Percentiles rank a stretch among this genome's conserved stretches.
Evolutionary conservation across 2,113 vertebrate genomes (phyloP).

Genomic region (Taurulus bubalis): DNA sequence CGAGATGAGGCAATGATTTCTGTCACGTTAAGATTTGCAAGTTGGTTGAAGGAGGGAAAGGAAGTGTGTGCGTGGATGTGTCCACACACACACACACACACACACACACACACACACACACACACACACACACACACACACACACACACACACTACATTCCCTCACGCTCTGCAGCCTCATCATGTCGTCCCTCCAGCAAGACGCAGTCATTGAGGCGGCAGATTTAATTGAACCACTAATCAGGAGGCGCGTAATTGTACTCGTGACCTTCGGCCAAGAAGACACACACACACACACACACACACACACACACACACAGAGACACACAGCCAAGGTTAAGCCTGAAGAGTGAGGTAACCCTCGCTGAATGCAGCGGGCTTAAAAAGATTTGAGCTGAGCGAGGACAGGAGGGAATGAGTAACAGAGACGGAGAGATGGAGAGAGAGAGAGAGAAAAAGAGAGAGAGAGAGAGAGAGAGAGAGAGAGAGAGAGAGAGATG

Average conservation of each 20-base stretch:
- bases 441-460: constrained; percentile 8
- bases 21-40: constrained; percentile 47
- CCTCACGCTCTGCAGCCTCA: constrained; percentile 27
- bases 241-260: constrained; percentile 47
- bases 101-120: neutral
- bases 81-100: too few species aligned
- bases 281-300: constrained; percentile 14
- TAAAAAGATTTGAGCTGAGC: constrained; percentile 60
- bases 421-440: constrained; percentile 37
- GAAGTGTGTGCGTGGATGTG: too few species aligned
- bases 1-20: constrained; percentile 60
- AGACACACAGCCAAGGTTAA: constrained; percentile 53
- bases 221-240: constrained; percentile 58
- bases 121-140: too few species aligned
- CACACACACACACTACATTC: constrained; percentile 16
- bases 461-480: neutral
- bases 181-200: constrained; percentile 19
- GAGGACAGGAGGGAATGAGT: constrained; percentile 65
- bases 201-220: constrained; percentile 47
- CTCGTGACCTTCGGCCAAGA: constrained; percentile 36
- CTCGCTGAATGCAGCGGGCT: constrained; percentile 61
- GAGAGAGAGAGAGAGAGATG: constrained; percentile 16
- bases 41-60: constrained; percentile 10
- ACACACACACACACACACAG: constrained; percentile 1
- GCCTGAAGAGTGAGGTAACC: constrained; percentile 68